Base-by-base conservation (phyloP, 2,113 vertebrate genomes). In the Pelvicachromis taeniatus region DNA sequence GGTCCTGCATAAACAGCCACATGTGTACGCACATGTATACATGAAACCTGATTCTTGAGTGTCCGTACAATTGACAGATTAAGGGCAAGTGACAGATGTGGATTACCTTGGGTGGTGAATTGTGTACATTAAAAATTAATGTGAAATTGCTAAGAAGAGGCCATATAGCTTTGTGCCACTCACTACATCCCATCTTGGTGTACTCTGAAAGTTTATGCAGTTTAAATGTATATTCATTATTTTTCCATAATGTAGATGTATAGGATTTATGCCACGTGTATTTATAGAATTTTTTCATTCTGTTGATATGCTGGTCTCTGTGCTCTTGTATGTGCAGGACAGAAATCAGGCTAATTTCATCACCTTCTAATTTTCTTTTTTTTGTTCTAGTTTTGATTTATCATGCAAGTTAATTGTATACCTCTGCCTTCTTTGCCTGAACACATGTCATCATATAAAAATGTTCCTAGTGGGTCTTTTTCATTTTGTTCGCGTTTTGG, bases 1-100 rank as follows among this genome's bases (percentile, higher is more conserved):
- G 38, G 61, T 58, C 81, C 81, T 82, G 81, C 87, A 91, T 93
- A 93, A 94, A 93, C 85, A 93, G 59, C 56, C 86, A 83, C 81
- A 78, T 78, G 33, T 52, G 38, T 54, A 81, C 33, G 38, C 53
- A 31, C 58, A 86, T n/a, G 82, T 55, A 48, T 45, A 42, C 48
- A 78, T 48, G 81, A 79, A 58, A 88, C 73, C 82, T 81, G 45
- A 10, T 84, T 89, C 77, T 68, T 59, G n/a, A 78, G 42, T 50
- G 54, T 89, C 33, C 35, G 61, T 65, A 38, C 33, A 65, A 13
- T 38, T 11, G 21, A 38, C 61, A 65, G 61, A 65, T 80, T 78
- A 85, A 75, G 21, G 45, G 50, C 21, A 45, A 63, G 78, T 59
- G 42, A 78, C 56, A 55, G 21, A 70, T 73, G n/a, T 4, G 6